These are phyloP conservation scores for Mustela lutreola DNA, from an alignment of 2,113 vertebrate species.

Conservation along the genomic window DNA sequence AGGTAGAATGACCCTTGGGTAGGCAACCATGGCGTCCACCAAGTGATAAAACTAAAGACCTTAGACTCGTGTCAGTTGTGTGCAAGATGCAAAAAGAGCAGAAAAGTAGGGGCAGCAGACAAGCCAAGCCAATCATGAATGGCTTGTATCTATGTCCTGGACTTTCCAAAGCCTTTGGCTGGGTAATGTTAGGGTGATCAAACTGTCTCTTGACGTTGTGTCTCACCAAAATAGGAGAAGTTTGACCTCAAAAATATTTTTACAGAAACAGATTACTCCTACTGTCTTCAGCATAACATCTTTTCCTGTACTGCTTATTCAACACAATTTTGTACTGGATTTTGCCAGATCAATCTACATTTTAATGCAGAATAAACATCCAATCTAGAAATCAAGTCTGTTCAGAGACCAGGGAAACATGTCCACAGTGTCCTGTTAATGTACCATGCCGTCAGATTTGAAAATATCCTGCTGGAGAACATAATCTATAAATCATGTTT, in stretches of 20 bases:
- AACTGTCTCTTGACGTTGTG: neutral
- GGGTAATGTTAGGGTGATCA: neutral
- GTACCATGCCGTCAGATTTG: conserved; percentile 67
- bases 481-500: conserved; percentile 70
- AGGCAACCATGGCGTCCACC: neutral
- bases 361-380: conserved; percentile 54
- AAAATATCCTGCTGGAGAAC: conserved; percentile 77
- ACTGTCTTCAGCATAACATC: neutral
- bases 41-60: neutral
- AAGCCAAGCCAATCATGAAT: neutral
- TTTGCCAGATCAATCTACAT: conserved; percentile 70
- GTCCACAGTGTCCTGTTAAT: conserved; percentile 70
- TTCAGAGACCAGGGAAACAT: conserved; percentile 66
- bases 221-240: neutral
- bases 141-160: neutral
- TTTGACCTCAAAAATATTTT: conserved; percentile 7
- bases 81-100: neutral
- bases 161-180: neutral
- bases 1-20: neutral
- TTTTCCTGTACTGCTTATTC: conserved; percentile 30
- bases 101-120: neutral
- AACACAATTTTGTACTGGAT: conserved; percentile 5
- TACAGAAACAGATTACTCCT: conserved; percentile 37
- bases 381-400: conserved; percentile 70
- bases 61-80: neutral